These are phyloP conservation scores for Arvicanthis niloticus DNA, from an alignment of 2,113 vertebrate species.

Conservation along the genomic window DNA sequence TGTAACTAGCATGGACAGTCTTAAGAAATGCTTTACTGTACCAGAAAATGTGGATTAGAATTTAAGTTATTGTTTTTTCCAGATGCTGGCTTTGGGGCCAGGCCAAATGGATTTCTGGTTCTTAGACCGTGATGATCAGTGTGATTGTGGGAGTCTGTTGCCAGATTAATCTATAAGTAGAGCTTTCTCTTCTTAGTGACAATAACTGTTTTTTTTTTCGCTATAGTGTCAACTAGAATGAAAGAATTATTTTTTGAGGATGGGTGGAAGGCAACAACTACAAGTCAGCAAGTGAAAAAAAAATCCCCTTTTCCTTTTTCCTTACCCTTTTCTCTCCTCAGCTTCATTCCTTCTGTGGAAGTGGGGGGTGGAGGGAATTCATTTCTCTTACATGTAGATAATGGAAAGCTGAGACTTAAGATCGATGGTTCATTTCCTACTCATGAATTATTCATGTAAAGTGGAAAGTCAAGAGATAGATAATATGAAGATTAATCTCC, in stretches of 20 bases:
- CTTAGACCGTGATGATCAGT: constrained; percentile 50
- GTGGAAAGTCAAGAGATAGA: constrained; percentile 10
- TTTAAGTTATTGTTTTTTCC: constrained; percentile 74
- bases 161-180: constrained; percentile 34
- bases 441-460: constrained; percentile 31
- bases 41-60: constrained; percentile 66
- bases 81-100: constrained; percentile 54
- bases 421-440: background rate
- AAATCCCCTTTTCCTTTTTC: background rate
- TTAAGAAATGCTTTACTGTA: constrained; percentile 65
- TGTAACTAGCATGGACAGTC: constrained; percentile 69
- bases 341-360: background rate
- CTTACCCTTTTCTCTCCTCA: background rate
- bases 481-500: background rate
- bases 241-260: constrained; percentile 23
- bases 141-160: constrained; percentile 49
- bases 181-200: constrained; percentile 39
- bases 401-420: background rate
- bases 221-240: constrained; percentile 14
- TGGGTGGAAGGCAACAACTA: background rate
- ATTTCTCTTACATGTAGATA: background rate
- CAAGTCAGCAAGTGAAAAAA: constrained; percentile 18
- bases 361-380: background rate
- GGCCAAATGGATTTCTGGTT: constrained; percentile 67
- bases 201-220: constrained; percentile 31